These are phyloP conservation scores for Ecdyonurus torrentis DNA, from an alignment of 2,888 invertebrate species.

Conservation along the genomic window DNA sequence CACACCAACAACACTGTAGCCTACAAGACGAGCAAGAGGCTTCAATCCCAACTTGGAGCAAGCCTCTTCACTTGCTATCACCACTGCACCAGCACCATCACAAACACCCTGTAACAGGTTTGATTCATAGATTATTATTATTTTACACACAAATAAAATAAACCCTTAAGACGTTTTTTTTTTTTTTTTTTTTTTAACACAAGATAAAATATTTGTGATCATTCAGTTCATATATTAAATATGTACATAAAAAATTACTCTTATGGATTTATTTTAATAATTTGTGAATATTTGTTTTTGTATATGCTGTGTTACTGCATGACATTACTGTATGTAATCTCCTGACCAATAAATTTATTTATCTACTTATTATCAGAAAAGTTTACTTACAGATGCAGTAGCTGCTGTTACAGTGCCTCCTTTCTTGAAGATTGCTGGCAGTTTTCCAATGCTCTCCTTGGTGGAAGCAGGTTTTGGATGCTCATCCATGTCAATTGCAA, in stretches of 20 bases:
- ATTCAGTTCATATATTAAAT: too few species aligned
- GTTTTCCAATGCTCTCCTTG: conserved; percentile 63
- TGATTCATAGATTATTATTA: conserved; percentile 10
- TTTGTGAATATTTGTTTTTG: not conserved
- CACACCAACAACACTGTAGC: conserved; percentile 85
- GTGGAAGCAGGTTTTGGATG: conserved; percentile 86
- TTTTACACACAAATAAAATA: conserved; percentile 8
- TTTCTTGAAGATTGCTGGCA: conserved; percentile 84
- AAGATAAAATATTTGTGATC: too few species aligned
- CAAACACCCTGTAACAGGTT: conserved; percentile 71
- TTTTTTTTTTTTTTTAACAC: too few species aligned
- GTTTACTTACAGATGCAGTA: conserved; percentile 65
- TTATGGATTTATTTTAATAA: too few species aligned
- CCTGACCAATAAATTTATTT: not conserved
- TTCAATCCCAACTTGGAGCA: conserved; percentile 61
- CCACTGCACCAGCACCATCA: conserved; percentile 90
- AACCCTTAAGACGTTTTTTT: too few species aligned
- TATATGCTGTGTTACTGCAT: not conserved
- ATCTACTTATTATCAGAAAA: not conserved
- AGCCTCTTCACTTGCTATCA: conserved; percentile 83
- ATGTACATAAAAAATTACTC: too few species aligned
- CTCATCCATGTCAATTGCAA: conserved; percentile 72
- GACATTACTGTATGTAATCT: not conserved
- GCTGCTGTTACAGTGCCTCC: conserved; percentile 90
- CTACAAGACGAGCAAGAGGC: conserved; percentile 81